Conservation (phyloP, 2,888 invertebrate species). For the Macrosoma leucophasiata region DNA sequence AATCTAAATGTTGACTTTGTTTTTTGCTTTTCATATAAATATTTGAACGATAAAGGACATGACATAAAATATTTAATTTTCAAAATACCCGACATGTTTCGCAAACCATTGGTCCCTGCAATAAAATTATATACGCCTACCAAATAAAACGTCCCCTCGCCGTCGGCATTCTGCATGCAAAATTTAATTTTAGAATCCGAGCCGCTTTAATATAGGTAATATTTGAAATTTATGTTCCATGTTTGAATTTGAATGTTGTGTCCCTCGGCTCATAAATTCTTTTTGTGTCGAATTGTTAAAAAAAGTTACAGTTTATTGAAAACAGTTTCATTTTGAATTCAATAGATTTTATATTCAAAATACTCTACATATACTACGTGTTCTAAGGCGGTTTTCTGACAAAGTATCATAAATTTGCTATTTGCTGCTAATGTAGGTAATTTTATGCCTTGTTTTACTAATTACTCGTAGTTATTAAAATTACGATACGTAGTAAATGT, state of each 20-base stretch:
- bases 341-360: too few relatives aligned
- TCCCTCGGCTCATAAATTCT: slow-evolving; percentile 54
- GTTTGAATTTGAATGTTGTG: slow-evolving; percentile 58
- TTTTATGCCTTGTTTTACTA: too few relatives aligned
- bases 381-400: too few relatives aligned
- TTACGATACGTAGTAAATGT: too few relatives aligned
- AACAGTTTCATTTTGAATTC: too few relatives aligned
- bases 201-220: slow-evolving; percentile 72
- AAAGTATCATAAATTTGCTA: too few relatives aligned
- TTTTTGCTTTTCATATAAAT: not conserved
- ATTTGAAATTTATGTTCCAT: slow-evolving; percentile 68
- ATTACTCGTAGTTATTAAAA: too few relatives aligned
- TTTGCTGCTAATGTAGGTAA: too few relatives aligned
- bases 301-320: too few relatives aligned
- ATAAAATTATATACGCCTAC: slow-evolving; percentile 76
- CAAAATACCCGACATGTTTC: slow-evolving; percentile 54
- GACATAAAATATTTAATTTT: slow-evolving; percentile 22
- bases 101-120: slow-evolving; percentile 69
- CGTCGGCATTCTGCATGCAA: slow-evolving; percentile 67
- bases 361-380: too few relatives aligned
- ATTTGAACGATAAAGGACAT: slow-evolving; percentile 8
- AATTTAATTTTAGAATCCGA: slow-evolving; percentile 73
- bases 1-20: too few relatives aligned
- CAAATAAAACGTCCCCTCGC: slow-evolving; percentile 57
- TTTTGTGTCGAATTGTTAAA: too few relatives aligned